Percentiles rank a stretch among this genome's conserved stretches.
Evolutionary conservation across 2,797 vertebrate species (phyloP).

Genomic region (Notolabrus celidotus): DNA sequence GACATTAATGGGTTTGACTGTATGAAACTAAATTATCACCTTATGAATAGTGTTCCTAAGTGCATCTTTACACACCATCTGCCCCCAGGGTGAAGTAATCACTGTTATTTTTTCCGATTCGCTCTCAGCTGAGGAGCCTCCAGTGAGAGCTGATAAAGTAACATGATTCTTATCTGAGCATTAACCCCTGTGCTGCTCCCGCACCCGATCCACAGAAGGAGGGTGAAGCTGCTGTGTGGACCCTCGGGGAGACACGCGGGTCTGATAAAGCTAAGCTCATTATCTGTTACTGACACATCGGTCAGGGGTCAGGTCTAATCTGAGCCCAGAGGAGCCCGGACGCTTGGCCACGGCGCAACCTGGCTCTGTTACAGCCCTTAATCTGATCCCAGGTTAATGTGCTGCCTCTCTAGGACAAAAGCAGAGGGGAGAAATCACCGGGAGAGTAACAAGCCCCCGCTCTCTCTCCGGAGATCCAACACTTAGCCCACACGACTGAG

Average conservation of each 20-base stretch:
- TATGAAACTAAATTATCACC: conserved; percentile 24
- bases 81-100: conserved; percentile 46
- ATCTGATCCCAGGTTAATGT: conserved; percentile 77
- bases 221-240: conserved; percentile 8
- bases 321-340: conserved; percentile 66
- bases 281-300: conserved; percentile 69
- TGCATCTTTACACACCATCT: conserved; percentile 41
- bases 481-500: conserved; percentile 63
- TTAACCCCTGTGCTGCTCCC: conserved; percentile 55
- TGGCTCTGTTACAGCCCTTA: conserved; percentile 66
- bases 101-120: conserved; percentile 31
- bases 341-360: conserved; percentile 61
- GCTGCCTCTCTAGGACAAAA: conserved; percentile 71
- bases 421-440: conserved; percentile 38
- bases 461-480: conserved; percentile 50
- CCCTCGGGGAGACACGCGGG: conserved; percentile 61
- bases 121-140: conserved; percentile 39
- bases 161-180: conserved; percentile 64
- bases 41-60: conserved; percentile 39
- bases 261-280: conserved; percentile 76
- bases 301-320: conserved; percentile 75
- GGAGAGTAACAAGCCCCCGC: conserved; percentile 39
- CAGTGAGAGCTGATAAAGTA: conserved; percentile 52
- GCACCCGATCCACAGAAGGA: conserved; percentile 2
- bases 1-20: conserved; percentile 16